A percentile compares a stretch with the other conserved stretches of the same genome.
Evolutionary conservation across 2,113 vertebrate species (phyloP).

Genomic region (Xerus inauris): DNA sequence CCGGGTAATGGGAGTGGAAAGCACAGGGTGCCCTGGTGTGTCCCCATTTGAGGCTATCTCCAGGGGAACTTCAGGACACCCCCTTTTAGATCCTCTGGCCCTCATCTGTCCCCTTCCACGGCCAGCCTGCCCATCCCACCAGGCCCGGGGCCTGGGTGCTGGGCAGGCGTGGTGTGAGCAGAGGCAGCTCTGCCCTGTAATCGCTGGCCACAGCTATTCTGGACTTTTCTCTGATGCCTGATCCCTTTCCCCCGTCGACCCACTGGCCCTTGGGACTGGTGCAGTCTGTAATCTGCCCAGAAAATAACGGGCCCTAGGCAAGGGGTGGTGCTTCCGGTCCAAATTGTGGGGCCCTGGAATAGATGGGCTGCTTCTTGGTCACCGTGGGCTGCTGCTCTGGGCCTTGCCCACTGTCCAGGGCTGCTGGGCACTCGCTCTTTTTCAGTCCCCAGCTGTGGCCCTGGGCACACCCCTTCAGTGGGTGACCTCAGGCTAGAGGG

Average conservation of each 20-base stretch:
- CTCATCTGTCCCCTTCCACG: neutral
- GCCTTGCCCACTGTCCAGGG: neutral
- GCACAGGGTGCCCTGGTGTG: no score
- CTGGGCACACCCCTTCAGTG: neutral
- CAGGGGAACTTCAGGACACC: no score
- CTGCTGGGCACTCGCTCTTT: neutral
- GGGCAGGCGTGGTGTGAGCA: neutral
- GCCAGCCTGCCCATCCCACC: neutral
- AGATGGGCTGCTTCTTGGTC: neutral
- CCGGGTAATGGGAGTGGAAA: no score
- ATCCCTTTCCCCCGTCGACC: neutral
- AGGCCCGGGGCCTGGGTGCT: neutral
- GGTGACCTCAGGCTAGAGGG: neutral
- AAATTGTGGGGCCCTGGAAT: rapidly evolving
- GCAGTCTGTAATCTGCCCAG: conserved; percentile 25
- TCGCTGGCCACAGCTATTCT: conserved; percentile 52
- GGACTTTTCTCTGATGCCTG: neutral
- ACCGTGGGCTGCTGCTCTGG: neutral
- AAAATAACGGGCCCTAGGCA: neutral
- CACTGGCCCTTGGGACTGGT: neutral
- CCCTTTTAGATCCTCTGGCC: neutral
- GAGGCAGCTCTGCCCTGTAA: conserved; percentile 14
- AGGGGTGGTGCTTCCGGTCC: neutral
- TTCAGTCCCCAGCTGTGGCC: neutral
- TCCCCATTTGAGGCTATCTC: neutral